These are phyloP conservation scores for Synergus laeviventris DNA, from an alignment of 2,888 invertebrate species.

Conservation along the genomic window DNA sequence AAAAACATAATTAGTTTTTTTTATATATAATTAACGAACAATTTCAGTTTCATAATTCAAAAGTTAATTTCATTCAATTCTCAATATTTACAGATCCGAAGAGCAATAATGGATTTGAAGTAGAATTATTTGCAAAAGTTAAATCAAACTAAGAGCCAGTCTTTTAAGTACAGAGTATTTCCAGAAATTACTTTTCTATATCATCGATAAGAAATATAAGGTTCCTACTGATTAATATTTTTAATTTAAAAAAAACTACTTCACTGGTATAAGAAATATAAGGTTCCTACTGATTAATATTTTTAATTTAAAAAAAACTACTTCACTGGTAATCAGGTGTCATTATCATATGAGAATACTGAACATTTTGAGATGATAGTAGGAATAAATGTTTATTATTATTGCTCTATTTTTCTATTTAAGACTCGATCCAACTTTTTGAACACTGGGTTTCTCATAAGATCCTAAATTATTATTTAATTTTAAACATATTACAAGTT, in stretches of 20 bases:
- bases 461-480: background rate
- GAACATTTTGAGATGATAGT: background rate
- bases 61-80: slow-evolving; percentile 14
- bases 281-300: background rate
- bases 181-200: slow-evolving; percentile 6
- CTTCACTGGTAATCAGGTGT: background rate
- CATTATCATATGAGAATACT: slow-evolving; percentile 4
- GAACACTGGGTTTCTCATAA: background rate
- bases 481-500: background rate
- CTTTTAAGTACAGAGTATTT: slow-evolving; percentile 44
- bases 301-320: background rate
- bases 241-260: background rate
- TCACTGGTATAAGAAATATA: no score
- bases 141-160: slow-evolving; percentile 58
- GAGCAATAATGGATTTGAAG: background rate
- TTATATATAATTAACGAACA: slow-evolving; percentile 6
- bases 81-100: background rate
- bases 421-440: background rate
- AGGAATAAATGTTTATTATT: background rate
- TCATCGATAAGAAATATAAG: background rate
- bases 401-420: background rate
- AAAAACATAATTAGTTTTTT: slow-evolving; percentile 12
- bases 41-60: background rate
- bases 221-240: background rate
- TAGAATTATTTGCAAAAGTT: background rate